Base-by-base conservation (phyloP, 2,797 vertebrate genomes). In the Uromys caudimaculatus region DNA sequence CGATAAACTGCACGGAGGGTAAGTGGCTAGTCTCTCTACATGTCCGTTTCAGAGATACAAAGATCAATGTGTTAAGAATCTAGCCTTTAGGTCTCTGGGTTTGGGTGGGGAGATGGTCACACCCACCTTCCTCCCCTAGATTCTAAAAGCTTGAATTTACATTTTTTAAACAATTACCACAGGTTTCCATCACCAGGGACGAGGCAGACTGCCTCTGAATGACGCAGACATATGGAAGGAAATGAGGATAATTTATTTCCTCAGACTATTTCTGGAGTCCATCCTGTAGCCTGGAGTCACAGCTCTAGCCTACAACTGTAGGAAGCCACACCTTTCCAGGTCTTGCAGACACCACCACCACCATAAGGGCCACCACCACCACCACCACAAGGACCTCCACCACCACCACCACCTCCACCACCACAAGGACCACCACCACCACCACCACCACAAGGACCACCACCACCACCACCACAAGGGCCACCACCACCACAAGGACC, bases 281-380 rank as follows among this genome's bases (percentile, higher is more conserved):
- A 9, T 14, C 11, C 3, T 0, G 0, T 0, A 2, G 12, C 41
- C 38, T 29, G 11, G 32, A 23, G 27, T 13, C 29, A 13, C 2
- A 35, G 17, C 8, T 79, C 27, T 47, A 23, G 23, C 9, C 9
- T 4, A 35, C 44, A 76, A 17, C 44, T 71, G 2, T 11, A 5
- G 69, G 54, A 73, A 83, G 73, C 50, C 86, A n/a, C 29, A 3
- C 2, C 23, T 19, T 87, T 69, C 21, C 1, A 11, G 32, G 10
- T 54, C 52, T 75, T 92, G 75, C 50, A 32, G 23, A 85, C 29
- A 35, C 19, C 17, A 69, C 35, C 6, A 29, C 44, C 41, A 76
- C 44, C 41, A 29, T 13, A 69, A 69, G 67, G 67, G n/a, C 35
- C 35, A n/a, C 4, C 17, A 21, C 32, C 17, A 35, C 32, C 67